Base-by-base conservation (phyloP, 2,888 invertebrate species). In the Drosophila cognata region DNA sequence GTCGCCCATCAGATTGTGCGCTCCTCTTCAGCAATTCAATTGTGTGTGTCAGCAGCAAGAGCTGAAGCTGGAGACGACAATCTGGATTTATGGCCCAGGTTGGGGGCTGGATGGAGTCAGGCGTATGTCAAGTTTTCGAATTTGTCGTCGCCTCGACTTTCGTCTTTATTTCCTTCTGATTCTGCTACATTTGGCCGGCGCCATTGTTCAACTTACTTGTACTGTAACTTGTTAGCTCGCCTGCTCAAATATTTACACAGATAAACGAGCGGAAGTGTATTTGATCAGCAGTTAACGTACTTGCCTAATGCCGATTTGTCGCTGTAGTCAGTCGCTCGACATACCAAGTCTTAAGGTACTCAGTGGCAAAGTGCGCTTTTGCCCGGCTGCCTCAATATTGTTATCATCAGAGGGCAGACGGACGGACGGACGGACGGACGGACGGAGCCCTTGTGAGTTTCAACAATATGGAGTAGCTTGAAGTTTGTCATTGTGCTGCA, bases 211-310 rank as follows among this genome's bases (percentile, higher is more conserved):
- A 53, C 55, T 71, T 63, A 69, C 71, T 56, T 56, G 56, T 41
- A 41, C 38, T 77, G 81, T 82, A 76, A 77, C 83, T 79, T 90
- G 80, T 87, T 87, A 84, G 84, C 77, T 70, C 78, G 81, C 66
- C 80, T 74, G 79, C 79, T 83, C 79, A 90, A 90, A 90, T 89
- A 90, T 91, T 91, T 89, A 76, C 85, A 71, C 79, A 89, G 88
- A 90, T 91, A 91, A 91, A 91, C 90, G 85, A 89, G 84, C 85
- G 90, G 85, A 90, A 85, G 82, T 84, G 79, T 88, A 83, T 86
- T 84, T 84, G 84, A 83, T 85, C 81, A 85, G 77, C 78, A 83
- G 85, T 85, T 82, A 84, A 82, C 76, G 84, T 75, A 60, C 60
- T 62, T 67, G 50, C 55, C 82, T 43, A 85, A 81, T 81, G 84